These are phyloP conservation scores for Gila robusta DNA, from an alignment of 2,797 vertebrate species.

Conservation along the genomic window DNA sequence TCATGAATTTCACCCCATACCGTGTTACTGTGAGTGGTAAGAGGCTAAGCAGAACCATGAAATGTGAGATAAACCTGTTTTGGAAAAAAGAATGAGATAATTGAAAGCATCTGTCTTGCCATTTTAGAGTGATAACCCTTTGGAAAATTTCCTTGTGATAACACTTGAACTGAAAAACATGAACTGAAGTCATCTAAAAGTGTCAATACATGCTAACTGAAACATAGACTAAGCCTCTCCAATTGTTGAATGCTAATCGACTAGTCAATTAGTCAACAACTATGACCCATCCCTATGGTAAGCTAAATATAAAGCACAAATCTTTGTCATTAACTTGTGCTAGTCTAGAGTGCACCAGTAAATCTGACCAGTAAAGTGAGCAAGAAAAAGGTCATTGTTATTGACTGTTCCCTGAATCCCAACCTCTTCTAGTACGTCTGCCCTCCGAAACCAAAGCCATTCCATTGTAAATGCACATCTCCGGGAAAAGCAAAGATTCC, in stretches of 20 bases:
- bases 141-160: neutral
- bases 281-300: neutral
- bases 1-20: slow-evolving; percentile 1
- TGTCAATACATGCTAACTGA: neutral
- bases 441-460: slow-evolving; percentile 6
- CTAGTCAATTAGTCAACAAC: neutral
- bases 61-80: slow-evolving; percentile 28
- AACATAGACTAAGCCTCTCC: neutral
- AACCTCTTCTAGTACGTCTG: neutral
- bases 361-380: neutral
- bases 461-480: slow-evolving; percentile 28
- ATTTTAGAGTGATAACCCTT: slow-evolving; percentile 1
- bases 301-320: neutral
- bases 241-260: neutral
- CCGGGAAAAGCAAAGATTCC: slow-evolving; percentile 26
- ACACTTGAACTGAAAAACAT: neutral
- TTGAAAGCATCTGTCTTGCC: neutral
- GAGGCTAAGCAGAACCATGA: slow-evolving; percentile 16
- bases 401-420: neutral
- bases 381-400: neutral
- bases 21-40: slow-evolving; percentile 9
- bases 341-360: neutral
- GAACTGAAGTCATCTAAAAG: neutral
- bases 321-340: neutral
- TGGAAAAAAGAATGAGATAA: slow-evolving; percentile 15